Evolutionary conservation across 2,888 invertebrate species (phyloP).

Genomic region (Hyalella azteca): DNA sequence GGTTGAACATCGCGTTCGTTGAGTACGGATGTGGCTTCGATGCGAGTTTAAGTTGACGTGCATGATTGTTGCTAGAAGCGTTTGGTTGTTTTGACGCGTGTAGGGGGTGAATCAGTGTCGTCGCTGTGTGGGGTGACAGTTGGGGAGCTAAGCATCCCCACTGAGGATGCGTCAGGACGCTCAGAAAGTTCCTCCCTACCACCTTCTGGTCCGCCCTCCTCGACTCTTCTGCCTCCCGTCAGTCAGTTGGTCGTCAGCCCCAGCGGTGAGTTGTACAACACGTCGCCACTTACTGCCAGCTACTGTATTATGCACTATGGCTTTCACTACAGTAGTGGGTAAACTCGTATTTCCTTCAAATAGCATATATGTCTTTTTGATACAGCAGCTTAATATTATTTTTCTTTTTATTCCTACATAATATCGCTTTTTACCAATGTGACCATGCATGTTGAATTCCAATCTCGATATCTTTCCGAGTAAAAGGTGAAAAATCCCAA

Average conservation of each 20-base stretch:
- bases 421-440: no score
- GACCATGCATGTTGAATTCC: no score
- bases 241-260: constrained; percentile 1
- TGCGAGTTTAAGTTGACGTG: not conserved
- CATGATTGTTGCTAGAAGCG: not conserved
- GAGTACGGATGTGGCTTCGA: not conserved
- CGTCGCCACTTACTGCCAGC: not conserved
- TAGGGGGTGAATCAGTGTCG: not conserved
- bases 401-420: no score
- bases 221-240: not conserved
- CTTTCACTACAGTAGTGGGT: not conserved
- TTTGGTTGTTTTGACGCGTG: no score
- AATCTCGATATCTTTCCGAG: no score
- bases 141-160: constrained; percentile 48
- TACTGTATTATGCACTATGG: not conserved
- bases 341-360: no score
- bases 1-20: no score
- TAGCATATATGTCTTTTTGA: no score
- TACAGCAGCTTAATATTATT: no score
- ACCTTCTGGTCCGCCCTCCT: not conserved
- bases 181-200: constrained; percentile 7
- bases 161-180: constrained; percentile 15
- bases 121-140: not conserved
- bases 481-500: no score
- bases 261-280: not conserved